Conservation (phyloP, 1,140 invertebrate species). For the Drosophila littoralis region DNA sequence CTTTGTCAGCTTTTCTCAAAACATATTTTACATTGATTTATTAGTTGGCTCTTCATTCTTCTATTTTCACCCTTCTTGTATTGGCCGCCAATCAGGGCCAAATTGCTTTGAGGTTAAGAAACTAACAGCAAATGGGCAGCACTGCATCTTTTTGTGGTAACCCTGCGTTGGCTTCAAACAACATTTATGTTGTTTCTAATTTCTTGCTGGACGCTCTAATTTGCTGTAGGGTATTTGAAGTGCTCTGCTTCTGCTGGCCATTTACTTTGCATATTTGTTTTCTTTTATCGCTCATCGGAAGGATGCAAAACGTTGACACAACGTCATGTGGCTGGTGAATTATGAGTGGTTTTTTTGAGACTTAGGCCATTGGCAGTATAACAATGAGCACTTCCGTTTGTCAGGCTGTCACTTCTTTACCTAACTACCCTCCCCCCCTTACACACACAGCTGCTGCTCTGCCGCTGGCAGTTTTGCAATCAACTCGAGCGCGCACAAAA, state of each 20-base stretch:
- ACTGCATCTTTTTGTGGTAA: too few relatives aligned
- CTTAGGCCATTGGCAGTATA: slow-evolving; percentile 68
- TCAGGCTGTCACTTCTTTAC: slow-evolving; percentile 17
- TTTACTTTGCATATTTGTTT: slow-evolving; percentile 21
- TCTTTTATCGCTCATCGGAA: slow-evolving; percentile 42
- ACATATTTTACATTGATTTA: too few relatives aligned
- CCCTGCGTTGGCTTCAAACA: too few relatives aligned
- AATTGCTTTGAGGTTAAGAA: too few relatives aligned
- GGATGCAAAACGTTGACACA: slow-evolving; percentile 76
- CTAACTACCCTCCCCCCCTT: neutral
- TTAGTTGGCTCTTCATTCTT: too few relatives aligned
- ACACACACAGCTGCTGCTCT: slow-evolving; percentile 28
- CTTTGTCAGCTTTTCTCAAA: too few relatives aligned
- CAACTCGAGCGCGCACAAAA: slow-evolving; percentile 50
- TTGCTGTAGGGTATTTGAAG: neutral
- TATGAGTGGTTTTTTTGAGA: slow-evolving; percentile 57
- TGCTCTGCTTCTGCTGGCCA: neutral
- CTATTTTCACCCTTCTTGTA: too few relatives aligned
- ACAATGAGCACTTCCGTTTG: slow-evolving; percentile 72
- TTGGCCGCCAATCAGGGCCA: too few relatives aligned
- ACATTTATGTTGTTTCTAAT: neutral
- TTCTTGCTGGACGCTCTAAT: neutral
- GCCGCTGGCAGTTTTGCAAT: slow-evolving; percentile 48
- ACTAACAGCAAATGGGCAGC: too few relatives aligned
- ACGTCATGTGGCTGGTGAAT: slow-evolving; percentile 69